These are phyloP conservation scores for Diorhabda carinulata DNA, from an alignment of 1,140 invertebrate species.

Conservation along the genomic window DNA sequence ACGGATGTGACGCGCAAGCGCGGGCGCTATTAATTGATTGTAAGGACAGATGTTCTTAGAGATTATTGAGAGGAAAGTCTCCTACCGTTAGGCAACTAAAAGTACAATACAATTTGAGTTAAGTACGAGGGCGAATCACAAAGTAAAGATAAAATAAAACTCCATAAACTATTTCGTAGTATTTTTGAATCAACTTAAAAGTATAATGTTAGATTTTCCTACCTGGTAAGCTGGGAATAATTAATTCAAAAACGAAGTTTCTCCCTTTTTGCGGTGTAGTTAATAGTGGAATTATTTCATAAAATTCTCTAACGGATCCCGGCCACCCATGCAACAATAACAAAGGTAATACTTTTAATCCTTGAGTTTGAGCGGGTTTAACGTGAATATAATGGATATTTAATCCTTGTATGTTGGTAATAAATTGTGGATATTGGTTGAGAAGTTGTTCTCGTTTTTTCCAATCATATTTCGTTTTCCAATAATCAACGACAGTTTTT, in stretches of 20 bases:
- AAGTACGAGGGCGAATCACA: too few species aligned
- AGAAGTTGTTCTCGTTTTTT: conserved; percentile 60
- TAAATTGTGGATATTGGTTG: conserved; percentile 71
- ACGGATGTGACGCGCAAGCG: too few species aligned
- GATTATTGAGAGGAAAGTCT: too few species aligned
- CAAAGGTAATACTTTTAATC: conserved; percentile 62
- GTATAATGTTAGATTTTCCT: too few species aligned
- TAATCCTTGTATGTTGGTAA: conserved; percentile 66
- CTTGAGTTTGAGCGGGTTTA: conserved; percentile 55
- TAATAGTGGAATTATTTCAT: conserved; percentile 72
- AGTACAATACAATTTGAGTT: too few species aligned
- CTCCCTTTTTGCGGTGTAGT: conserved; percentile 53
- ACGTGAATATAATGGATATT: conserved; percentile 72
- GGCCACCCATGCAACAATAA: conserved; percentile 88
- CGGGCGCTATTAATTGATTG: too few species aligned
- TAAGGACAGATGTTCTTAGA: too few species aligned
- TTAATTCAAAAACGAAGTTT: conserved; percentile 74
- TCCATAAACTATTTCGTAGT: too few species aligned
- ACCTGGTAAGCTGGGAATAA: conserved; percentile 68
- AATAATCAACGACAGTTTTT: conserved; percentile 69
- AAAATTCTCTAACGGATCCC: conserved; percentile 82
- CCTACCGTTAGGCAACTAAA: too few species aligned
- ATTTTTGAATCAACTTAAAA: too few species aligned
- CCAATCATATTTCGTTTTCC: conserved; percentile 74
- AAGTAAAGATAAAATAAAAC: too few species aligned